Base-by-base conservation (phyloP, 2,888 invertebrate genomes). In the Pseudeuparius sepicola region DNA sequence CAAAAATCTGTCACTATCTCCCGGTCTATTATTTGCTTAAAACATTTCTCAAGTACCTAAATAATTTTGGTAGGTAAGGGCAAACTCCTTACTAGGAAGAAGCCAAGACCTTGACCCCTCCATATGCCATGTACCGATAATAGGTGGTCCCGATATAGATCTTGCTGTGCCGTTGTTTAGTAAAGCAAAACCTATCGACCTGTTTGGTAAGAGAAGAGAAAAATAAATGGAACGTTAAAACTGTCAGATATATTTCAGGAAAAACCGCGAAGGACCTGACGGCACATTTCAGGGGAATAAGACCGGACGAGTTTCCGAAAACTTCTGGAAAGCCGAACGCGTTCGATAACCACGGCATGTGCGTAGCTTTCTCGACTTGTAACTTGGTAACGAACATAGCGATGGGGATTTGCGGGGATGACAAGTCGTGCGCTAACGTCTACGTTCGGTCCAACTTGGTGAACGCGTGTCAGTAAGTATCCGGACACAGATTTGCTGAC, bases 101-200 rank as follows among this genome's bases (percentile, higher is more conserved):
- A 66, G 68, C 14, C 57, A 71, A 63, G 66, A 65, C 25, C 49
- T 75, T 35, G 70, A 75, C 50, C 74, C 75, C 2, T 50, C 62
- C 20, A 57, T 65, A 36, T 70, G 76, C 4, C 67, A 70, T 47
- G 68, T 75, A n/a, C 78, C 79, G 2, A 67, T 80, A 2, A 37
- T 63, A 15, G 78, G 79, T 30, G 79, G 79, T 6, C 77, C 55
- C n/a, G 71, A 77, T 41, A 68, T 71, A 13, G 67, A 72, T 39
- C 72, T 74, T 20, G 70, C 76, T 39, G 67, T 79, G 32, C 79
- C 79, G 1, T 55, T 80, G 16, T 67, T 77, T 41, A 75, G 75
- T 5, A 70, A 72, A 53, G 63, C 68, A 15, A 62, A 60, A 4
- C 75, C 76, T 2, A 45, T 53, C 4, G 50, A 46, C 4, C 56